Evolutionary conservation across 2,797 vertebrate genomes (phyloP).

Genomic region (Benthosema pterotum): DNA sequence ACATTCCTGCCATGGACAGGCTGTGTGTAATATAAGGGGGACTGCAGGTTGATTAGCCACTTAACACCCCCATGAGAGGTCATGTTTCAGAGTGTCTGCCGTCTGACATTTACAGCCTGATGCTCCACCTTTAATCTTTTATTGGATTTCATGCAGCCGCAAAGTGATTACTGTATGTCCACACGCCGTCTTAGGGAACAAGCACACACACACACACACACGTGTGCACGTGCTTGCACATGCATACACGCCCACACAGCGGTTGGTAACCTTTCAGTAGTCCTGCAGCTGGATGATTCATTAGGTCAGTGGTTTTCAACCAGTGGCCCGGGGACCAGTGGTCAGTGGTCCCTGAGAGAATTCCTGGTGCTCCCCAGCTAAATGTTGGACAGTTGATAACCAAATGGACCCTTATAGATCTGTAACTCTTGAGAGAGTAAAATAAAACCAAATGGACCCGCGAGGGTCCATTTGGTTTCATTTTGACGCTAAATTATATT

Average conservation of each 20-base stretch:
- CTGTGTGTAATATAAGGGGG: not conserved
- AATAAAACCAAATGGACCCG: no score
- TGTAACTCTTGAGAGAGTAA: no score
- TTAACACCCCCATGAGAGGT: conserved; percentile 42
- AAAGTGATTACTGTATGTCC: conserved; percentile 47
- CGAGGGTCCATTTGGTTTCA: no score
- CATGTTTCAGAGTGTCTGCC: conserved; percentile 22
- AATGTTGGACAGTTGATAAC: no score
- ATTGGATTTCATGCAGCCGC: conserved; percentile 25
- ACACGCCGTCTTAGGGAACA: not conserved
- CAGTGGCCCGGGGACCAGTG: no score
- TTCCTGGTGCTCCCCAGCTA: no score
- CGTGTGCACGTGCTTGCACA: not conserved
- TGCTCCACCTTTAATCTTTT: conserved; percentile 57
- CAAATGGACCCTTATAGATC: no score
- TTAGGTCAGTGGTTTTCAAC: no score
- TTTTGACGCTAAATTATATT: no score
- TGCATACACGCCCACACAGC: not conserved
- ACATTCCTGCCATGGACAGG: no score
- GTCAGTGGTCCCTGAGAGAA: no score
- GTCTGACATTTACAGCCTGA: conserved; percentile 58
- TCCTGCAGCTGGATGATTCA: no score
- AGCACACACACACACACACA: not conserved
- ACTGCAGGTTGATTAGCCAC: conserved; percentile 18
- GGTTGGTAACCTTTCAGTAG: not conserved